Percentiles rank a stretch among this genome's conserved stretches.
phyloP scores from a whole-genome alignment of 2,797 vertebrate species.

The Coreius guichenoti region DNA sequence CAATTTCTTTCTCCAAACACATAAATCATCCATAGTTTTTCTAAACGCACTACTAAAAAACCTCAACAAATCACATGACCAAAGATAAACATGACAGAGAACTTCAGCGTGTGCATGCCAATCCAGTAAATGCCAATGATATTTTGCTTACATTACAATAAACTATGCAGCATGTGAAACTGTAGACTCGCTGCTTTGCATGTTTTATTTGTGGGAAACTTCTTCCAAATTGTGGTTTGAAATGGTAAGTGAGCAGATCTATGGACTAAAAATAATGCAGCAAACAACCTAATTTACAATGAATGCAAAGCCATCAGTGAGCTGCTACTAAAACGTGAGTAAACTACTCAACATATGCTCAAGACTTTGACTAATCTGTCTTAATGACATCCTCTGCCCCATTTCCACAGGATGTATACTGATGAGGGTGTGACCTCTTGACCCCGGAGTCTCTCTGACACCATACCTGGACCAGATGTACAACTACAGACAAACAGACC shows the following conservation, averaged over 20 bases:
- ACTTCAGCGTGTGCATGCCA: neutral
- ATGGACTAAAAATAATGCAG: neutral
- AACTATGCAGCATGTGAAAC: slow-evolving; percentile 17
- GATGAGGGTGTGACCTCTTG: slow-evolving; percentile 43
- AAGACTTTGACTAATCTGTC: slow-evolving; percentile 20
- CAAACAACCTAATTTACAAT: slow-evolving; percentile 8
- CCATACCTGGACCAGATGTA: slow-evolving; percentile 57
- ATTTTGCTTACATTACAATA: slow-evolving; percentile 16
- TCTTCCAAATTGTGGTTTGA: neutral
- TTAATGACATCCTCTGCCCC: slow-evolving; percentile 34
- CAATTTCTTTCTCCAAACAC: slow-evolving; percentile 25
- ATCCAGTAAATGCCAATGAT: slow-evolving; percentile 12
- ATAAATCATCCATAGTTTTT: slow-evolving; percentile 30
- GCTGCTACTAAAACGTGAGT: neutral
- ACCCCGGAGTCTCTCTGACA: slow-evolving; percentile 20
- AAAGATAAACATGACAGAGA: slow-evolving; percentile 32
- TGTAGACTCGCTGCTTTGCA: neutral
- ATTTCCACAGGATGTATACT: slow-evolving; percentile 55
- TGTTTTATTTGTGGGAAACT: neutral
- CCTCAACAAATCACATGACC: slow-evolving; percentile 1
- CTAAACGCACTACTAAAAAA: slow-evolving; percentile 6
- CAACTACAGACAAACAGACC: slow-evolving; percentile 21
- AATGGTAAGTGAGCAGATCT: neutral
- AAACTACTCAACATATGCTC: slow-evolving; percentile 3
- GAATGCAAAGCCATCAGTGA: neutral